phyloP scores from a whole-genome alignment of 2,888 invertebrate genomes.

The Clistopyga incitator region DNA sequence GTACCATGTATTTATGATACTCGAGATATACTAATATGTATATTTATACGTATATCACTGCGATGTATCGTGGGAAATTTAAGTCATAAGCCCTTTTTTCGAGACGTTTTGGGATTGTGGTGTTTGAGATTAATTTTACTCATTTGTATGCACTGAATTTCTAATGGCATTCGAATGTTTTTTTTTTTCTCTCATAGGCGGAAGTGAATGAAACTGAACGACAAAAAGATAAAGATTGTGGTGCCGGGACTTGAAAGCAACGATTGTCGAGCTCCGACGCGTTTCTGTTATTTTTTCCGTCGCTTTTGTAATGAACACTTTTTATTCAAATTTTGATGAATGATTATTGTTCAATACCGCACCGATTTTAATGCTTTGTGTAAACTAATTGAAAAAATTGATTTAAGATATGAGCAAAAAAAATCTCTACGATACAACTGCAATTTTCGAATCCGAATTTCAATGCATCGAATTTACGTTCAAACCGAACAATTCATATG shows the following conservation, averaged over 20 bases:
- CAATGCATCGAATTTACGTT: too few species aligned
- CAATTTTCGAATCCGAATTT: too few species aligned
- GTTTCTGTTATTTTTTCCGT: background rate
- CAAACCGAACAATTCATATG: too few species aligned
- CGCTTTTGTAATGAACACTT: background rate
- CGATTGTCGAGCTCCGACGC: background rate
- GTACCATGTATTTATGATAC: conserved; percentile 6
- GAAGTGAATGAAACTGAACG: background rate
- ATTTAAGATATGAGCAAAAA: too few species aligned
- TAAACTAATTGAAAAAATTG: too few species aligned
- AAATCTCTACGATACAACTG: too few species aligned
- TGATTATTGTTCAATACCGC: too few species aligned
- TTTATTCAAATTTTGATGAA: background rate
- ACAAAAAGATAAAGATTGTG: background rate
- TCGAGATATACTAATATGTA: conserved; percentile 5
- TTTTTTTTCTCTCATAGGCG: background rate
- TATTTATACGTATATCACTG: background rate
- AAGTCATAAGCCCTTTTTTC: background rate
- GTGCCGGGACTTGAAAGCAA: background rate
- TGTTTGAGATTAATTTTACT: background rate
- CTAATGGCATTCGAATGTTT: background rate
- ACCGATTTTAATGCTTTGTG: too few species aligned
- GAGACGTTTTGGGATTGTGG: background rate
- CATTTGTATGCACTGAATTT: background rate
- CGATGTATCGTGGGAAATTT: background rate